Evolutionary conservation across 1,140 invertebrate genomes (phyloP).

Genomic region (Heliconius eleuchia): DNA sequence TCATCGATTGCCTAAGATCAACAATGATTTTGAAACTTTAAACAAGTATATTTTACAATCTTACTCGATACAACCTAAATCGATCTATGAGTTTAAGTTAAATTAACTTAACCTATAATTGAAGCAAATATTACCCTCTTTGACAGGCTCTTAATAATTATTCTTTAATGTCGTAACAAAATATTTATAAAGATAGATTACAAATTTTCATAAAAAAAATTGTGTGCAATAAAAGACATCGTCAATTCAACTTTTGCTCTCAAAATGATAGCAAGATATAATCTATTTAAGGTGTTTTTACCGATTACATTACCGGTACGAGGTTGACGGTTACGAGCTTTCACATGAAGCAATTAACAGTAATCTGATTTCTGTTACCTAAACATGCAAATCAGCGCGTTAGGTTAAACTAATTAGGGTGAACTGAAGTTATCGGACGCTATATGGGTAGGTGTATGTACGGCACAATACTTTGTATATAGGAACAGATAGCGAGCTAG

Average conservation of each 20-base stretch:
- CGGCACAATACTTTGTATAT: neutral
- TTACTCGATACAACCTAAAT: no score
- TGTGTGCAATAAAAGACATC: neutral
- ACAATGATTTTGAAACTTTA: no score
- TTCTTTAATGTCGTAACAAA: neutral
- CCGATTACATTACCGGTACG: slow-evolving; percentile 3
- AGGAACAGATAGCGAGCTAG: neutral
- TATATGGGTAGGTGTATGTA: neutral
- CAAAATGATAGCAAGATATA: slow-evolving; percentile 2
- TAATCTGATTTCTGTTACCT: slow-evolving; percentile 20
- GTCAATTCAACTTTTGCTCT: slow-evolving; percentile 3
- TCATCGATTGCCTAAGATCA: no score
- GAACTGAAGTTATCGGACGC: neutral
- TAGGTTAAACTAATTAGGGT: slow-evolving; percentile 21
- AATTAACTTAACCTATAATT: no score
- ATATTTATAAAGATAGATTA: neutral
- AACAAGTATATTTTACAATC: no score
- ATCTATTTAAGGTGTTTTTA: slow-evolving; percentile 14
- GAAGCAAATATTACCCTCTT: no score
- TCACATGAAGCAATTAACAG: slow-evolving; percentile 8
- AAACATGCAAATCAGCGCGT: slow-evolving; percentile 16
- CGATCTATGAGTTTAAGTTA: no score
- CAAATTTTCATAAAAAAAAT: neutral
- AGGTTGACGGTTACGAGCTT: slow-evolving; percentile 15
- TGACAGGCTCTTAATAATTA: no score